These are phyloP conservation scores for Odontesthes bonariensis DNA, from an alignment of 2,113 vertebrate species.

Conservation along the genomic window DNA sequence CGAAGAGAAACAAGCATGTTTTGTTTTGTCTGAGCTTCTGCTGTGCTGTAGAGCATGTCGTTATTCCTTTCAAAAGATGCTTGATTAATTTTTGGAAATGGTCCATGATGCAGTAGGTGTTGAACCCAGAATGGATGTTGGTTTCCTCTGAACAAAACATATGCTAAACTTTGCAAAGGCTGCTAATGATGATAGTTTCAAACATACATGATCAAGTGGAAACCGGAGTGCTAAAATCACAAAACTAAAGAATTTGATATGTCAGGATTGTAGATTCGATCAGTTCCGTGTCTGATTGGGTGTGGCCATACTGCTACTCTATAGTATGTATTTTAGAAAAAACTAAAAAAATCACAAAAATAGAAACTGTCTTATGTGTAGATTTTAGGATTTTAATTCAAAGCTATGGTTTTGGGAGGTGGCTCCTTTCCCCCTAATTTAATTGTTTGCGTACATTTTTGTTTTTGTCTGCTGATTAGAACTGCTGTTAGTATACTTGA, in stretches of 20 bases:
- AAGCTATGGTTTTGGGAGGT: not conserved
- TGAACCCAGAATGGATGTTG: constrained; percentile 13
- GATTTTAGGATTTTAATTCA: too few species aligned
- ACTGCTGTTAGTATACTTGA: not conserved
- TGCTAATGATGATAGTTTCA: constrained; percentile 24
- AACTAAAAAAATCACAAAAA: too few species aligned
- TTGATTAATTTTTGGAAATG: constrained; percentile 56
- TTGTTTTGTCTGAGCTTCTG: constrained; percentile 60
- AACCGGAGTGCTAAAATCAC: not conserved
- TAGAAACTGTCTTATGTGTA: too few species aligned
- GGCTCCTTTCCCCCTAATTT: not conserved
- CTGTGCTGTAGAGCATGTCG: constrained; percentile 13
- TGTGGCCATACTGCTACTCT: too few species aligned
- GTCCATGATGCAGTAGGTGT: constrained; percentile 48
- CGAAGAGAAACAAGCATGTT: constrained; percentile 48
- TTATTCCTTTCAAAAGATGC: constrained; percentile 41
- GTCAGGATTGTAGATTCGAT: not conserved
- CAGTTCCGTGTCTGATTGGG: too few species aligned
- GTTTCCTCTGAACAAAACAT: constrained; percentile 32
- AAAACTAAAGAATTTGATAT: not conserved
- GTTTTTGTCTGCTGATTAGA: constrained; percentile 34
- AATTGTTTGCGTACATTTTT: not conserved
- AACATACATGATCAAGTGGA: constrained; percentile 4
- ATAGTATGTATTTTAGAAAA: too few species aligned
- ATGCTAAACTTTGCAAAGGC: constrained; percentile 13